Percentiles rank a stretch among this genome's conserved stretches.
Evolutionary conservation across 2,797 vertebrate genomes (phyloP).

Genomic region (Thamnophis elegans): DNA sequence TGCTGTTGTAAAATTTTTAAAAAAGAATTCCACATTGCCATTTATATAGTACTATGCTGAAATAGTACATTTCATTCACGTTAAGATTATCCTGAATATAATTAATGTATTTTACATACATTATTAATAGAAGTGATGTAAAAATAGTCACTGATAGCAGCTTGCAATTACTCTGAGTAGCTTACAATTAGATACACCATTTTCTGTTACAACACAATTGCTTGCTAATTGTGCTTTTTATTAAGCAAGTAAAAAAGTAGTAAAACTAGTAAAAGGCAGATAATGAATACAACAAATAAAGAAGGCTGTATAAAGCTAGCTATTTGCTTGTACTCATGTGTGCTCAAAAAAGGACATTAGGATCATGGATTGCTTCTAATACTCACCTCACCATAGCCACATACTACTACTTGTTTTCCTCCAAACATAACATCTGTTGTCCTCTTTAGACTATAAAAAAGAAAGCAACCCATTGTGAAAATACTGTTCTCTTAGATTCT

Average conservation of each 20-base stretch:
- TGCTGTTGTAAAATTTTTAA: not conserved
- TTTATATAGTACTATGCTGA: not conserved
- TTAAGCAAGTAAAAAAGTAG: not conserved
- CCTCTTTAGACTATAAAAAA: constrained; percentile 88
- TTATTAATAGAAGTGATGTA: not conserved
- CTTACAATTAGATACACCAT: not conserved
- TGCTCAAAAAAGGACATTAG: constrained; percentile 38
- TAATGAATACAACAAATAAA: not conserved
- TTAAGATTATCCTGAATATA: not conserved
- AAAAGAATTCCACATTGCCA: not conserved
- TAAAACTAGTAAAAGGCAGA: not conserved
- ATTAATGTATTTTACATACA: not conserved
- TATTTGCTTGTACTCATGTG: not conserved
- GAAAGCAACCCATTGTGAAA: constrained; percentile 64
- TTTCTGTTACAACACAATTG: not conserved
- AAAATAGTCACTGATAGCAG: not conserved
- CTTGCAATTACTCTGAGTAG: not conserved
- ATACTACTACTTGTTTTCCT: constrained; percentile 97
- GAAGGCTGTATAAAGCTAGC: not conserved
- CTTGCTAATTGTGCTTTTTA: not conserved
- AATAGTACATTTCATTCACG: not conserved
- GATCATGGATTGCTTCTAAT: rapidly evolving
- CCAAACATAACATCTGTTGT: constrained; percentile 99
- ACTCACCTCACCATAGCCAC: constrained; percentile 97
- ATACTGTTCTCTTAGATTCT: not conserved